These are phyloP conservation scores for Oreotrochilus melanogaster DNA, from an alignment of 2,113 vertebrate species.

Conservation along the genomic window DNA sequence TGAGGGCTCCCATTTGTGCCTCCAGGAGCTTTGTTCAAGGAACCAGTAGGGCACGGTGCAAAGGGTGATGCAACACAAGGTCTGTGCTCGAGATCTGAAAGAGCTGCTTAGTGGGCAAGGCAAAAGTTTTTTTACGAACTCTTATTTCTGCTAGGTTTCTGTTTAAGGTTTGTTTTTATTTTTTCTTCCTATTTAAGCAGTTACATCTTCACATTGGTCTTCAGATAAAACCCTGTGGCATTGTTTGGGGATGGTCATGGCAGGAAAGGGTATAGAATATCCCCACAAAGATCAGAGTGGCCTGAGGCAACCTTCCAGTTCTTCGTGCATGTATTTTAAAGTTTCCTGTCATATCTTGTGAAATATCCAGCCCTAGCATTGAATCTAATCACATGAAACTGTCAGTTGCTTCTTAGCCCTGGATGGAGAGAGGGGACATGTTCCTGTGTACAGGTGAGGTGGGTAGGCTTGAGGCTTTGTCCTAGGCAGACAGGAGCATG, in stretches of 20 bases:
- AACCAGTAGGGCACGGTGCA: neutral
- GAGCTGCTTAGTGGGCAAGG: neutral
- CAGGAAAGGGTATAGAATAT: neutral
- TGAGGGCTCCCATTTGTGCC: fast-evolving
- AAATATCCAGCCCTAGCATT: neutral
- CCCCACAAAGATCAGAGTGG: neutral
- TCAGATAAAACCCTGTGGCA: neutral
- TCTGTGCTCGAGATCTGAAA: neutral
- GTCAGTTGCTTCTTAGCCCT: neutral
- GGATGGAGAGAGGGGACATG: fast-evolving
- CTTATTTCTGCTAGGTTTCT: neutral
- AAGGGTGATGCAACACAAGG: neutral
- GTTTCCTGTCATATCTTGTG: neutral
- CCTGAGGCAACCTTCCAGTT: neutral
- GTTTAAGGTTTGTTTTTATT: neutral
- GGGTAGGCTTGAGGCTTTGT: neutral
- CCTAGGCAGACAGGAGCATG: neutral
- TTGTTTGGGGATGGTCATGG: neutral
- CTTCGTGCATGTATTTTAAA: fast-evolving
- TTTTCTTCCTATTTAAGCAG: neutral
- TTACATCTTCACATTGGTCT: neutral
- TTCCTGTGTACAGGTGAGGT: fast-evolving
- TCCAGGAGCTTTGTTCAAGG: neutral
- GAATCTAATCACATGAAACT: neutral
- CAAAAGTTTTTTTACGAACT: neutral